Base-by-base conservation (phyloP, 2,888 invertebrate genomes). In the Mellilla xanthometata region DNA sequence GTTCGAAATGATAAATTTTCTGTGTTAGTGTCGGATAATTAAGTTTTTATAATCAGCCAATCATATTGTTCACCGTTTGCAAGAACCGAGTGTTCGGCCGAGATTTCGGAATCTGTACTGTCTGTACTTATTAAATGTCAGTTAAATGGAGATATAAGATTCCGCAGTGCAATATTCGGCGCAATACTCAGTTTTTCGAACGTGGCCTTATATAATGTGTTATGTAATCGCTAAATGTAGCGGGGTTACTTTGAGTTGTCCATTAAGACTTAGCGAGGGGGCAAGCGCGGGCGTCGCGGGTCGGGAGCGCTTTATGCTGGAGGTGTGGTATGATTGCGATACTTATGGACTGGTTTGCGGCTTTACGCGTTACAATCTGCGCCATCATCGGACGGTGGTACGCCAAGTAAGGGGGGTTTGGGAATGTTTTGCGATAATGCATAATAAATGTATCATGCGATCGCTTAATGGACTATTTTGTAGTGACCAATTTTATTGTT, bases 401-500 rank as follows among this genome's bases (percentile, higher is more conserved):
- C n/a, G n/a, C n/a, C n/a, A n/a, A n/a, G n/a, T n/a, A 19, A 3
- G 15, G 15, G 15, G 6, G 15, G 15, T 3, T 69, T 62, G 60
- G 65, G 67, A 77, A 77, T 76, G 74, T 76, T 78, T 74, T 69
- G 72, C 72, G 69, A 69, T 64, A 68, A 68, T 72, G 80, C 82
- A 80, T 83, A 79, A 81, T 82, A 80, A 75, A 69, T 73, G 68
- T 75, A 76, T 70, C 70, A 77, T 81, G 79, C 82, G 80, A 79
- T 82, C 80, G 87, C 87, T 88, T 87, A 71, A 76, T 78, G 80
- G 73, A 87, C 82, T 87, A 87, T 84, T 87, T 88, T 85, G 88
- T 88, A 89, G 88, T 84, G 87, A 89, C 88, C 88, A 89, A 89
- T 87, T 88, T 85, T 87, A 84, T 79, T 72, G 76, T 77, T 85